These are phyloP conservation scores for Sarcophaga carnaria DNA, from an alignment of 2,888 invertebrate genomes.

Conservation along the genomic window DNA sequence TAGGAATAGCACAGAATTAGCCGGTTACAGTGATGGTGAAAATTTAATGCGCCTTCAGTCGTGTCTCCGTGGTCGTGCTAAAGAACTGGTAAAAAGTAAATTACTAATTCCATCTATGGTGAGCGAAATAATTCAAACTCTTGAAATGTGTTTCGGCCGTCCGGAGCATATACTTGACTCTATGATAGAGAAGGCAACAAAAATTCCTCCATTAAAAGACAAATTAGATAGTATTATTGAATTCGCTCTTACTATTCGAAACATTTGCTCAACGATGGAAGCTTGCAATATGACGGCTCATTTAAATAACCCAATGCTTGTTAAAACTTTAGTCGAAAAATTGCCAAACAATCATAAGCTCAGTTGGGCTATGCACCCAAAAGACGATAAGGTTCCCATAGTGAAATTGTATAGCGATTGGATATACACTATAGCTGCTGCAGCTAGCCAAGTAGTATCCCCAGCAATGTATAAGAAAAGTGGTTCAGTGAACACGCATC, in stretches of 20 bases:
- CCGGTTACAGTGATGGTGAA: conserved; percentile 60
- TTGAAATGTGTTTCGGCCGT: conserved; percentile 54
- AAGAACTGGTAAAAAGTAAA: conserved; percentile 54
- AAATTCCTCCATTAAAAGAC: conserved; percentile 45
- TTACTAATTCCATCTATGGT: conserved; percentile 58
- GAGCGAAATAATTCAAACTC: conserved; percentile 58
- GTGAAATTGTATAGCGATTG: conserved; percentile 52
- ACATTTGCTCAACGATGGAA: conserved; percentile 51
- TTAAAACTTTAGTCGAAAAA: conserved; percentile 52
- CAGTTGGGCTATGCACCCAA: conserved; percentile 57
- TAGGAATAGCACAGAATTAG: conserved; percentile 63
- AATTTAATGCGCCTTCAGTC: conserved; percentile 64
- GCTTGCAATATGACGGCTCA: conserved; percentile 31
- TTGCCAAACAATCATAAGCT: conserved; percentile 54
- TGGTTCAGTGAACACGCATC: conserved; percentile 45
- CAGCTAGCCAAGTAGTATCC: conserved; percentile 55
- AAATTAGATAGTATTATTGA: conserved; percentile 17
- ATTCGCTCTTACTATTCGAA: conserved; percentile 27
- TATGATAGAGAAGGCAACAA: conserved; percentile 55
- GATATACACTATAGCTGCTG: conserved; percentile 49
- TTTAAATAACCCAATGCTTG: conserved; percentile 39
- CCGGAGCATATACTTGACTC: conserved; percentile 59
- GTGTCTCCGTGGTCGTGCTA: conserved; percentile 53
- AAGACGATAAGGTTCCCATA: conserved; percentile 32
- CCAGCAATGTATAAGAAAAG: conserved; percentile 35